Evolutionary conservation across 1,140 invertebrate genomes (phyloP).

Genomic region (Drosophila leontia): DNA sequence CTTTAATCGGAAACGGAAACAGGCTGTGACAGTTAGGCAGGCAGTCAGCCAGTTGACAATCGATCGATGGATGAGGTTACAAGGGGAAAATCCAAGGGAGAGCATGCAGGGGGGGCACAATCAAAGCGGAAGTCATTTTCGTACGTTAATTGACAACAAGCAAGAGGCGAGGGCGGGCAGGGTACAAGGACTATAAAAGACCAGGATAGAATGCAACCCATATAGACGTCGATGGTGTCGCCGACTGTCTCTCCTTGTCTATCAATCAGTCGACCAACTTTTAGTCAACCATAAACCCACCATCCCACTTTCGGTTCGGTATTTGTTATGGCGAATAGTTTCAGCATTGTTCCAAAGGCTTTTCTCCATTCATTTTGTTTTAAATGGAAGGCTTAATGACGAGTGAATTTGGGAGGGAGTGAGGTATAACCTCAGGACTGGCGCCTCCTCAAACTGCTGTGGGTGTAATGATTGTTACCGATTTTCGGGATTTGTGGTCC

Average conservation of each 20-base stretch:
- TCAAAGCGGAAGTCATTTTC: constrained; percentile 83
- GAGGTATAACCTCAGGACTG: constrained; percentile 24
- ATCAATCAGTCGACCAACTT: constrained; percentile 72
- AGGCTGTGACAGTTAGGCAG: constrained; percentile 74
- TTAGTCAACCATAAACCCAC: constrained; percentile 11
- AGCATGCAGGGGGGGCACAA: constrained; percentile 41
- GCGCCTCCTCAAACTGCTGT: background rate
- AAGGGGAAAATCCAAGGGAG: background rate
- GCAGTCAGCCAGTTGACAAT: constrained; percentile 74
- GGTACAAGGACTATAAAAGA: constrained; percentile 27
- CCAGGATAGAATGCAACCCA: constrained; percentile 26
- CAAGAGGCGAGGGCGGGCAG: background rate
- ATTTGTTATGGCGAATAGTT: constrained; percentile 80
- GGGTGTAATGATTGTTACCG: constrained; percentile 72
- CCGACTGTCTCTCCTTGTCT: constrained; percentile 72
- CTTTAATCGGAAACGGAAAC: constrained; percentile 83
- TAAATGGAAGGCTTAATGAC: constrained; percentile 80
- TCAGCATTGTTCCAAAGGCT: constrained; percentile 65
- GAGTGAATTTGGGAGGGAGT: background rate
- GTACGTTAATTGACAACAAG: constrained; percentile 82
- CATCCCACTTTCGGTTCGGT: constrained; percentile 19
- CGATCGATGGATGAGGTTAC: constrained; percentile 70
- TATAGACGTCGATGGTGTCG: constrained; percentile 69
- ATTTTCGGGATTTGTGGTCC: constrained; percentile 61
- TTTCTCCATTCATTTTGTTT: constrained; percentile 45